phyloP scores from a whole-genome alignment of 2,888 invertebrate species.

The Busseola fusca region DNA sequence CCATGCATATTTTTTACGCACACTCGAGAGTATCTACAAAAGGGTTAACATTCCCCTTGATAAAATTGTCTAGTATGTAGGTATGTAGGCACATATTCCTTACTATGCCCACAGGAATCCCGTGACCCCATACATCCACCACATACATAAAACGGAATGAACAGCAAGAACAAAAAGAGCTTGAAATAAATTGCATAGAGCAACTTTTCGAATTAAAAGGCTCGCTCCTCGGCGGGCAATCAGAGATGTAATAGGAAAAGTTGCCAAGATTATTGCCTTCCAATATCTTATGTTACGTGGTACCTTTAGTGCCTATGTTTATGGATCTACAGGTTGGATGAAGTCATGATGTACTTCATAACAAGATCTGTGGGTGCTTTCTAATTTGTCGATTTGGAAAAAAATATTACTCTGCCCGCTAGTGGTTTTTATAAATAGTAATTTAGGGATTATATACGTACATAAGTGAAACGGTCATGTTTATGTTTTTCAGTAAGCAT shows the following conservation, averaged over 20 bases:
- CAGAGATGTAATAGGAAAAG: constrained; percentile 73
- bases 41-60: neutral
- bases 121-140: constrained; percentile 27
- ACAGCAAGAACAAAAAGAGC: constrained; percentile 54
- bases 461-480: neutral
- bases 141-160: constrained; percentile 58
- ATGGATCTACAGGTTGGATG: constrained; percentile 47
- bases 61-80: constrained; percentile 1
- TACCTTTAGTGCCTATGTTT: constrained; percentile 32
- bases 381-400: too few relatives aligned
- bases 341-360: neutral
- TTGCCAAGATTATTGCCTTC: constrained; percentile 71
- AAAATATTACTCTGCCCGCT: neutral
- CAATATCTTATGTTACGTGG: constrained; percentile 65
- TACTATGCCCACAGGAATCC: neutral
- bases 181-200: constrained; percentile 69
- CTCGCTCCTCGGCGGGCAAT: constrained; percentile 67
- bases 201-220: constrained; percentile 75
- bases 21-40: neutral
- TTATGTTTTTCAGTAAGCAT: neutral
- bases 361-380: neutral
- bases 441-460: too few relatives aligned
- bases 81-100: neutral
- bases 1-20: neutral
- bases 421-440: neutral